phyloP scores from a whole-genome alignment of 2,113 vertebrate genomes.

The Protomyctophum bolini region DNA sequence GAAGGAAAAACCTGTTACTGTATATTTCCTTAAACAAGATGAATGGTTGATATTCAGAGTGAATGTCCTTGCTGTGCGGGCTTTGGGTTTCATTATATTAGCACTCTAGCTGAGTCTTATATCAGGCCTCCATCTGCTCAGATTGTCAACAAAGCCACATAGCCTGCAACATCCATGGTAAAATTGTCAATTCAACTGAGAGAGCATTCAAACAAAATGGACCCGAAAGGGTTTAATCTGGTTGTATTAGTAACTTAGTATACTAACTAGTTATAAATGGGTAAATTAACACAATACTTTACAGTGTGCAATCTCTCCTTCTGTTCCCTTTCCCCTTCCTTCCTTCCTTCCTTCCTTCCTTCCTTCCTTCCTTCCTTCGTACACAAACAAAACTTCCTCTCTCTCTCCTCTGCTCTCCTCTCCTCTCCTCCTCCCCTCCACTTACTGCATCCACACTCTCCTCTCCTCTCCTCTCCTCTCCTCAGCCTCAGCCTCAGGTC shows the following conservation, averaged over 20 bases:
- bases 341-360: too few relatives aligned
- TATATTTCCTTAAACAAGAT: slow-evolving; percentile 14
- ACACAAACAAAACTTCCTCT: slow-evolving; percentile 60
- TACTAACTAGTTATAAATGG: too few relatives aligned
- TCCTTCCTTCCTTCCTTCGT: too few relatives aligned
- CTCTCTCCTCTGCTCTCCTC: background rate
- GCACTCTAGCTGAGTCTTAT: slow-evolving; percentile 9
- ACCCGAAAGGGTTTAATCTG: background rate
- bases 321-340: slow-evolving; percentile 7
- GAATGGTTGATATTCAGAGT: slow-evolving; percentile 19
- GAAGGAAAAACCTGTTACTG: too few relatives aligned
- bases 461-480: too few relatives aligned
- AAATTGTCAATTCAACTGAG: too few relatives aligned
- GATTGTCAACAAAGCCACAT: slow-evolving; percentile 38
- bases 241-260: too few relatives aligned
- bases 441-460: too few relatives aligned
- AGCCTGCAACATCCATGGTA: slow-evolving; percentile 16
- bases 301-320: background rate
- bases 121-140: slow-evolving; percentile 23
- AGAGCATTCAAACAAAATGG: background rate
- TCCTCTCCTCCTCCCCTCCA: slow-evolving; percentile 15
- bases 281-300: too few relatives aligned
- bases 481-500: slow-evolving; percentile 69
- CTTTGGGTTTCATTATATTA: slow-evolving; percentile 18
- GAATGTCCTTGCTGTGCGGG: slow-evolving; percentile 19